Evolutionary conservation across 2,113 vertebrate species (phyloP), one percentile per base, ranked within the genome.

Genomic region (Danionella cerebrum): DNA sequence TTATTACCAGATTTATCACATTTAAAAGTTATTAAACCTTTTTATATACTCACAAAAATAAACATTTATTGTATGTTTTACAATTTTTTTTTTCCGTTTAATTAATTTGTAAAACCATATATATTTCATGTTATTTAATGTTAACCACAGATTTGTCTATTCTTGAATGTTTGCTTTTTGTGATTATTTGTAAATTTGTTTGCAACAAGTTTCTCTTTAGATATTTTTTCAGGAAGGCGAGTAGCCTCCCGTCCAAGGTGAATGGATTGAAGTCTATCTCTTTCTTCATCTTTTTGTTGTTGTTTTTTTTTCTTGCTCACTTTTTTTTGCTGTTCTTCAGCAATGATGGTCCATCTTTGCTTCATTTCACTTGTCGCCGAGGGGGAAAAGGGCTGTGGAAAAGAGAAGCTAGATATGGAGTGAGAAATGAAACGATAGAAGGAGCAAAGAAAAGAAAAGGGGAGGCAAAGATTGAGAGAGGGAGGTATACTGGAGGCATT

Each of bases 361-460:
- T 65, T 71, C 59, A 65, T 64, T 64, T 65, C 69, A 54, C 59
- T 55, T 63, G 18, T 64, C 38, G 59, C 59, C n/a, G 31, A 54
- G 18, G 51, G 59, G 51, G 31, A 9, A 24, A n/a, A 39, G 16
- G 35, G 42, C 25, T 45, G 35, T 3, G 59, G 25, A 52, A 54
- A 42, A 64, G 59, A 42, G 39, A 42, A 44, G 50, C 65, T 39
- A 31, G 65, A 38, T 19, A 60, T 11, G 16, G 45, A 59, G 45
- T 6, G 64, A 70, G 36, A 63, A 63, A 31, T 39, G 48, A 45
- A 51, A 31, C 42, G 44, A 44, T 24, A 57, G 22, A 45, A 27
- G 53, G 42, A 71, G 69, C 21, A 2, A 58, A 38, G 41, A 33
- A 33, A 33, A 66, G 35, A 58, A 45, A 52, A 14, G 21, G 19